A percentile compares a stretch with the other conserved stretches of the same genome.
Conservation (phyloP, 2,797 vertebrate genomes). For the Mus spretus region DNA sequence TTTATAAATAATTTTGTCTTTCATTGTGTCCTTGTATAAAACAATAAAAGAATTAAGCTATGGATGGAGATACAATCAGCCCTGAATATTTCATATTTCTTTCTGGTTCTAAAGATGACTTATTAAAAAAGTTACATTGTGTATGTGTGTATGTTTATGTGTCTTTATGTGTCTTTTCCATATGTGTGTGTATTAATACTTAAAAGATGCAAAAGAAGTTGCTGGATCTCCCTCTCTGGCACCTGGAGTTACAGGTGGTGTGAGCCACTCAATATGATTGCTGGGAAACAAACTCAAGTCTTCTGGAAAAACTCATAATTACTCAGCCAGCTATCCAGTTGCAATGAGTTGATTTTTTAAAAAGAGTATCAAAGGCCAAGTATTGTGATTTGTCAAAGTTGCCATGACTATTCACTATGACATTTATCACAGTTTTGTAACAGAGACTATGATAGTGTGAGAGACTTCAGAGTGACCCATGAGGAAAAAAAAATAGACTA, state of each 20-base stretch:
- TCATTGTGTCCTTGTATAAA: background rate
- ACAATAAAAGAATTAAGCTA: slow-evolving; percentile 46
- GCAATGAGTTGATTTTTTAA: background rate
- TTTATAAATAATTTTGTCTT: slow-evolving; percentile 7
- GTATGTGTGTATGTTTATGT: background rate
- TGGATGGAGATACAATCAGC: background rate
- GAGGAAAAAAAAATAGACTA: background rate
- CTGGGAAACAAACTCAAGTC: background rate
- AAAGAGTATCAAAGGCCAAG: slow-evolving; percentile 34
- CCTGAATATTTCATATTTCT: slow-evolving; percentile 2
- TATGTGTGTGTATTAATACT: too few species aligned
- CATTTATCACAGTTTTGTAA: slow-evolving; percentile 20
- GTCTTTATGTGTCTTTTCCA: background rate
- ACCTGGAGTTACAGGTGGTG: background rate
- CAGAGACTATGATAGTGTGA: background rate
- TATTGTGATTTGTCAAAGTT: background rate
- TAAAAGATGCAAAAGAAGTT: background rate
- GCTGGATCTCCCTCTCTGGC: background rate
- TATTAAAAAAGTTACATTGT: background rate
- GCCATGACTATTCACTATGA: slow-evolving; percentile 30
- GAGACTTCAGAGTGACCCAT: background rate
- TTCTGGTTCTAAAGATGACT: slow-evolving; percentile 38
- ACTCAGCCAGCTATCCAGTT: background rate
- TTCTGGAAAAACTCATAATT: background rate
- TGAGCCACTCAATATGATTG: background rate